Conservation (phyloP, 2,113 vertebrate genomes). For the Sakesphorus luctuosus region DNA sequence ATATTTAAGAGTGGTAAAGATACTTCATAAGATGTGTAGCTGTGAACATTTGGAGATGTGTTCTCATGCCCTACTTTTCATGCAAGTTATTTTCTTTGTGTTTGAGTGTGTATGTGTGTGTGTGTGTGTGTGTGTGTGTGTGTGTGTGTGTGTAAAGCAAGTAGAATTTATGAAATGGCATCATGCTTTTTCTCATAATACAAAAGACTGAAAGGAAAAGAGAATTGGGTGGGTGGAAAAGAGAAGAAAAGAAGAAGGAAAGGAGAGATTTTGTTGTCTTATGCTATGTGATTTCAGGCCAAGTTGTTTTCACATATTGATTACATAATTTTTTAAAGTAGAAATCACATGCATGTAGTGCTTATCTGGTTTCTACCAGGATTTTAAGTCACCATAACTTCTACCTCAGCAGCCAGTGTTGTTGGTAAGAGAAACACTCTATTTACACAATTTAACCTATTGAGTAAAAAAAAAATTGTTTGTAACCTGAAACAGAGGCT, state of each 20-base stretch:
- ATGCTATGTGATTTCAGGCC: neutral
- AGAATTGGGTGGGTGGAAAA: neutral
- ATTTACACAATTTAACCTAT: neutral
- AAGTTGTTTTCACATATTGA: neutral
- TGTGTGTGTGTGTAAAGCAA: neutral
- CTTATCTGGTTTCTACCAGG: neutral
- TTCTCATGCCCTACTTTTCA: neutral
- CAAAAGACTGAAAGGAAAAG: neutral
- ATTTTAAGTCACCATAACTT: neutral
- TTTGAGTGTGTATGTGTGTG: neutral
- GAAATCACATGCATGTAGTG: neutral
- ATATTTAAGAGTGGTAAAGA: neutral
- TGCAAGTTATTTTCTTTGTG: neutral
- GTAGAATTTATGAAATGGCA: neutral
- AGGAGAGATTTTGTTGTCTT: neutral
- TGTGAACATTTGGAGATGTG: neutral
- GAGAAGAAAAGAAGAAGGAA: neutral
- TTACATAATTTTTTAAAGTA: neutral
- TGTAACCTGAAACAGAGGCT: neutral
- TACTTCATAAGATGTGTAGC: neutral
- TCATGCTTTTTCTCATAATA: neutral
- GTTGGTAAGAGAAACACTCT: neutral
- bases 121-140: too few relatives aligned
- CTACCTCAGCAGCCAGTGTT: neutral
- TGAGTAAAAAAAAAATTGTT: neutral